phyloP scores from a whole-genome alignment of 2,113 vertebrate species.

The Gnathonemus echidnorhynchus region DNA sequence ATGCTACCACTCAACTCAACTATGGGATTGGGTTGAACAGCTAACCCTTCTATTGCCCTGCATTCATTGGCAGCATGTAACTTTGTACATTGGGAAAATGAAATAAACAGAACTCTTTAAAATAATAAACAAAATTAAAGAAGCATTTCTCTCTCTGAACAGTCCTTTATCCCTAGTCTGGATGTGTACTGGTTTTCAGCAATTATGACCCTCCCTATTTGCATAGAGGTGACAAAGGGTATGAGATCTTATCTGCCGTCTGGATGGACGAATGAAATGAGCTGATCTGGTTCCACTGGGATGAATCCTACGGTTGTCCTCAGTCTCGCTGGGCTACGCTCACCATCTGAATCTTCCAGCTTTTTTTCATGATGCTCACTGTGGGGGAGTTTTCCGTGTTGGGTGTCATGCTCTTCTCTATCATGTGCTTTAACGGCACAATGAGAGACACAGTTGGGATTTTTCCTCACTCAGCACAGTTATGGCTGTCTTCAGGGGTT shows the following conservation, averaged over 20 bases:
- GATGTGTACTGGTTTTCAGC: neutral
- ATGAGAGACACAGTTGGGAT: constrained; percentile 13
- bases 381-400: neutral
- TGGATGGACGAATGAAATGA: neutral
- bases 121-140: neutral
- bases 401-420: neutral
- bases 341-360: neutral
- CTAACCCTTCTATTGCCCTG: neutral
- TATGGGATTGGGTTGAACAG: neutral
- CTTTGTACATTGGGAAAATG: neutral
- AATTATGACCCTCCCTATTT: neutral
- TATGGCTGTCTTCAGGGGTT: constrained; percentile 18
- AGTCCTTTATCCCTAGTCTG: neutral
- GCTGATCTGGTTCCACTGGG: neutral
- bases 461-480: constrained; percentile 21
- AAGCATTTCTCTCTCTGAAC: too few species aligned
- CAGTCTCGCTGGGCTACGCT: neutral
- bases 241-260: neutral
- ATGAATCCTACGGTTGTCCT: neutral
- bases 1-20: neutral
- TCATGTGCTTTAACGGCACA: constrained; percentile 1
- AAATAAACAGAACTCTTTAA: neutral
- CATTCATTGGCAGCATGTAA: neutral
- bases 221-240: neutral
- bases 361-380: neutral